Base-by-base conservation (phyloP, 1,140 invertebrate species). In the Bombus affinis region DNA sequence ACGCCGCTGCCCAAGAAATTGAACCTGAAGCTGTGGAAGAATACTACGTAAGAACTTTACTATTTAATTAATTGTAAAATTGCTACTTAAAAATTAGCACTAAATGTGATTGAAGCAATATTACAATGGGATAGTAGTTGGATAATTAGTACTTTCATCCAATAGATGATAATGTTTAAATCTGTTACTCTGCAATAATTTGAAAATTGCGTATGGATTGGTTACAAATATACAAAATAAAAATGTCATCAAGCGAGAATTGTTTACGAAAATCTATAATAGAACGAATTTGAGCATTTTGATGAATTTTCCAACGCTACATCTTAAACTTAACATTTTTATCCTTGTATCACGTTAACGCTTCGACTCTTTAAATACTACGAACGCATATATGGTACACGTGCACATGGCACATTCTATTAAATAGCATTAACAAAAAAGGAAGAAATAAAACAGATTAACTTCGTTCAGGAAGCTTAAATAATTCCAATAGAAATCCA, bases 51-150 rank as follows among this genome's bases (percentile, higher is more conserved):
- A 85, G 83, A 80, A 59, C 2, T 66, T 47, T 0, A 22, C 35
- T 25, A 0, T 47, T 3, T 28, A 12, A 37, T 32, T 6, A 18
- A 39, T n/a, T 8, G 35, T 47, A 1, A n/a, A 39, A 15, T 57
- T 39, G 3, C 4, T 37, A 28, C 25, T 1, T 25, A 70, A 10
- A 10, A 0, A 10, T 4, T 12, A 39, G 5, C 22, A 28, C 0
- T 28, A 70, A 39, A 39, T 37, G 10, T 0, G 13, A 71, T 53
- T 28, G 15, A 8, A 39, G 39, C 5, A 5, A 71, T 13, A 28
- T 5, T 1, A 47, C 4, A 15, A 5, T 15, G 1, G 12, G 0
- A 12, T 28, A 28, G 2, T 3, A 66, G 1, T 22, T n/a, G 3
- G 12, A 12, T 3, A 59, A 53, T 53, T 22, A 53, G 47, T 18